Percentiles rank a stretch among this genome's conserved stretches.
phyloP scores from a whole-genome alignment of 2,888 invertebrate species.

The Margaritifera margaritifera region DNA sequence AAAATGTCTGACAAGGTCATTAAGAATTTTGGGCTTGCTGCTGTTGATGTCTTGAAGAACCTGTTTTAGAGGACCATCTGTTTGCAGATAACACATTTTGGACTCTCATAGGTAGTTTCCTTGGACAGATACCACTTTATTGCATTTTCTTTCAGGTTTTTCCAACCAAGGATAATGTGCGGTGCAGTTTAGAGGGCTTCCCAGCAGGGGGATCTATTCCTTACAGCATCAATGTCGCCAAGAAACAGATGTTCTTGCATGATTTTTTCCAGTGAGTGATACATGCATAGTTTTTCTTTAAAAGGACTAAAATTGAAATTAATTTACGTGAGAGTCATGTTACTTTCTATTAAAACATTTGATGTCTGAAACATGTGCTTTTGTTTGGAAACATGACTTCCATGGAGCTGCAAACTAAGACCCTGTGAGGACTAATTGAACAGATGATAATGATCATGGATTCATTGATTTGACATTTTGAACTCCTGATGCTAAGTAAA shows the following conservation, averaged over 20 bases:
- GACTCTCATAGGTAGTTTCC: background rate
- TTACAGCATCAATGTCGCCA: constrained; percentile 84
- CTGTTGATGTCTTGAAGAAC: background rate
- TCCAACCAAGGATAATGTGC: constrained; percentile 88
- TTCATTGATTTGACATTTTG: too few species aligned
- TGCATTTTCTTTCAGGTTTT: constrained; percentile 76
- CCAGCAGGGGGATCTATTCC: constrained; percentile 92
- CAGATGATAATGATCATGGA: too few species aligned
- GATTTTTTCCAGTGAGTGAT: constrained; percentile 82
- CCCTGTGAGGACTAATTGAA: too few species aligned
- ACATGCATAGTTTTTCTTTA: too few species aligned
- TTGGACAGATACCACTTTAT: background rate
- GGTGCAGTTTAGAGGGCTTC: constrained; percentile 86
- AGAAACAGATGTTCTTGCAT: constrained; percentile 89
- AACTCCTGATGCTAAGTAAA: too few species aligned
- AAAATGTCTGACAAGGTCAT: background rate
- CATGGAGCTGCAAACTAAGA: too few species aligned
- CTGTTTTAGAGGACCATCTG: background rate
- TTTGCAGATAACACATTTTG: background rate
- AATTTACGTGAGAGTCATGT: too few species aligned
- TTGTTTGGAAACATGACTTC: too few species aligned
- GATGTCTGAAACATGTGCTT: too few species aligned
- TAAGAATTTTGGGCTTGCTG: background rate
- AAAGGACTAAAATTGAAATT: too few species aligned
- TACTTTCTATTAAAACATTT: too few species aligned